Conservation (phyloP, 2,888 invertebrate species). For the Gymnosoma rotundatum region DNA sequence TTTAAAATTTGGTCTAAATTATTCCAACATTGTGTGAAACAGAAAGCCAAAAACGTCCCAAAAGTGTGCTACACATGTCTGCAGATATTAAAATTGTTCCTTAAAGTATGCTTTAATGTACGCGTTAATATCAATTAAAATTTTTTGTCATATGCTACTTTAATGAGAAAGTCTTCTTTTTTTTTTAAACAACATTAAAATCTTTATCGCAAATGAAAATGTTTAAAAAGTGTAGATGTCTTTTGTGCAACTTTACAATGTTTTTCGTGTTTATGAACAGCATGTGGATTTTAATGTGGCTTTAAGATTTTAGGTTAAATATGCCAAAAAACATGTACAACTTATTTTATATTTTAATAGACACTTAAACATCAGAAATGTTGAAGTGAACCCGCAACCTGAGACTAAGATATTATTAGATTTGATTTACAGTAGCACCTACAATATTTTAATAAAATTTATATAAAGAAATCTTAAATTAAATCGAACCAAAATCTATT, state of each 20-base stretch:
- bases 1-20: constrained; percentile 35
- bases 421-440: no score
- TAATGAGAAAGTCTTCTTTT: neutral
- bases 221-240: neutral
- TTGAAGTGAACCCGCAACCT: no score
- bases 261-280: neutral
- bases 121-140: constrained; percentile 63
- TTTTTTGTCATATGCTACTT: neutral
- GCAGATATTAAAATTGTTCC: constrained; percentile 12
- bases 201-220: neutral
- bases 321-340: neutral
- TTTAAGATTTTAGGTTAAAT: neutral
- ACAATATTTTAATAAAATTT: no score
- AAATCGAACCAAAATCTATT: no score
- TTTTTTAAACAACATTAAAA: constrained; percentile 16
- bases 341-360: no score
- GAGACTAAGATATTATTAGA: no score
- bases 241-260: no score
- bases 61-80: constrained; percentile 52
- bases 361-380: no score
- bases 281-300: neutral
- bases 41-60: constrained; percentile 8
- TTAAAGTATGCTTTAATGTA: constrained; percentile 46
- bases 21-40: constrained; percentile 27
- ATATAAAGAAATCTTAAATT: no score